Percentiles rank a stretch among this genome's conserved stretches.
Evolutionary conservation across 2,797 vertebrate species (phyloP).

Genomic region (Chaetophractus vellerosus): DNA sequence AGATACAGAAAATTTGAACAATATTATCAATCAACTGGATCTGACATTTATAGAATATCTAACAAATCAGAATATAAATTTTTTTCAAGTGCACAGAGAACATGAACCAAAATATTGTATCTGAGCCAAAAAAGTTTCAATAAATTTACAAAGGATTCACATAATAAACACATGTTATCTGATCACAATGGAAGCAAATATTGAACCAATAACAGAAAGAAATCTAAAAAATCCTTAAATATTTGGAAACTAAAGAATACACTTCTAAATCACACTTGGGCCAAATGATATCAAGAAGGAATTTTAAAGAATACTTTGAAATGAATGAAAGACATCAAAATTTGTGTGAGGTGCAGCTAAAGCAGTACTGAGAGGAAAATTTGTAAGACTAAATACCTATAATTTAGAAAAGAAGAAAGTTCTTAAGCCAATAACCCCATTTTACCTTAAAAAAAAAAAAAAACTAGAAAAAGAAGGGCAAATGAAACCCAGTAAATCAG

Average conservation of each 20-base stretch:
- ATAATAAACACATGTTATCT: not conserved
- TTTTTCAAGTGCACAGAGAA: not conserved
- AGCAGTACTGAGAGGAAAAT: not conserved
- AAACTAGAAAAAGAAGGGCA: slow-evolving; percentile 9
- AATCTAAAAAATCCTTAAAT: not conserved
- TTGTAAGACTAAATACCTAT: not conserved
- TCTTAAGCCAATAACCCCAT: slow-evolving; percentile 30
- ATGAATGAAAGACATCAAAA: slow-evolving; percentile 47
- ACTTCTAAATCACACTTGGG: not conserved
- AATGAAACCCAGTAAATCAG: slow-evolving; percentile 8
- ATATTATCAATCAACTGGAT: no score
- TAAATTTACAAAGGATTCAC: slow-evolving; percentile 48
- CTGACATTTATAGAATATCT: not conserved
- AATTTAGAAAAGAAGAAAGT: not conserved
- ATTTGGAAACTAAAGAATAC: slow-evolving; percentile 43
- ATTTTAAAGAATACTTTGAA: slow-evolving; percentile 58
- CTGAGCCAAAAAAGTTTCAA: slow-evolving; percentile 1
- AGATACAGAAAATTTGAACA: no score
- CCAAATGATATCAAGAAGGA: slow-evolving; percentile 40
- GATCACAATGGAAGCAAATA: slow-evolving; percentile 36
- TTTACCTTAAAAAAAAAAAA: slow-evolving; percentile 6
- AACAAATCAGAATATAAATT: slow-evolving; percentile 13
- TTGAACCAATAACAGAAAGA: slow-evolving; percentile 47
- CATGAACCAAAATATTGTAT: not conserved
- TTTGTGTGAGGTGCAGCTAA: not conserved